phyloP scores from a whole-genome alignment of 2,888 invertebrate genomes.

The Rhagophthalmus giganteus region DNA sequence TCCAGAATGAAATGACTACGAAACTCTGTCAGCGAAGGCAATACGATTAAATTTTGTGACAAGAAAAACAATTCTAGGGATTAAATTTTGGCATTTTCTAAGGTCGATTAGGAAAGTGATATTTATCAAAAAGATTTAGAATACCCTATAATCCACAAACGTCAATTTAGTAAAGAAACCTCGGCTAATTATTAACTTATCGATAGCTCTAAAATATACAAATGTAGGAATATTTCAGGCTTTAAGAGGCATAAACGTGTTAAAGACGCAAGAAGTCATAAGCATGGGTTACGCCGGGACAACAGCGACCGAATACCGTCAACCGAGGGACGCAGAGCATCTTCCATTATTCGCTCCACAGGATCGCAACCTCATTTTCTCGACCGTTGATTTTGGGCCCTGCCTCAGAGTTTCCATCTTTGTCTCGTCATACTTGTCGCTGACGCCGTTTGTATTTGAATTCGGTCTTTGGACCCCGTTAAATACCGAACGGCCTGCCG shows the following conservation, averaged over 20 bases:
- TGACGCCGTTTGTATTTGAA: slow-evolving; percentile 42
- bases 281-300: slow-evolving; percentile 42
- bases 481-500: slow-evolving; percentile 43
- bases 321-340: slow-evolving; percentile 47
- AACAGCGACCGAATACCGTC: slow-evolving; percentile 35
- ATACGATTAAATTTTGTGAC: slow-evolving; percentile 41
- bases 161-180: too few relatives aligned
- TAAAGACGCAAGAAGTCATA: slow-evolving; percentile 28
- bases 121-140: too few relatives aligned
- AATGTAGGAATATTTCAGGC: too few relatives aligned
- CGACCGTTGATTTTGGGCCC: slow-evolving; percentile 60
- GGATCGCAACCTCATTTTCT: slow-evolving; percentile 62
- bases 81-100: slow-evolving; percentile 28
- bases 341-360: slow-evolving; percentile 58
- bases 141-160: too few relatives aligned
- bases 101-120: background rate
- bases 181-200: too few relatives aligned
- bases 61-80: slow-evolving; percentile 38
- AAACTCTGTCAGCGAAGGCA: slow-evolving; percentile 35
- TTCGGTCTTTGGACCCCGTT: slow-evolving; percentile 40
- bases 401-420: slow-evolving; percentile 46
- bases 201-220: too few relatives aligned
- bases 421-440: slow-evolving; percentile 41
- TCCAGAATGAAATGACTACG: slow-evolving; percentile 35
- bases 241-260: slow-evolving; percentile 21